Base-by-base conservation (phyloP, 1,140 invertebrate genomes). In the Drosophila kurseongensis region DNA sequence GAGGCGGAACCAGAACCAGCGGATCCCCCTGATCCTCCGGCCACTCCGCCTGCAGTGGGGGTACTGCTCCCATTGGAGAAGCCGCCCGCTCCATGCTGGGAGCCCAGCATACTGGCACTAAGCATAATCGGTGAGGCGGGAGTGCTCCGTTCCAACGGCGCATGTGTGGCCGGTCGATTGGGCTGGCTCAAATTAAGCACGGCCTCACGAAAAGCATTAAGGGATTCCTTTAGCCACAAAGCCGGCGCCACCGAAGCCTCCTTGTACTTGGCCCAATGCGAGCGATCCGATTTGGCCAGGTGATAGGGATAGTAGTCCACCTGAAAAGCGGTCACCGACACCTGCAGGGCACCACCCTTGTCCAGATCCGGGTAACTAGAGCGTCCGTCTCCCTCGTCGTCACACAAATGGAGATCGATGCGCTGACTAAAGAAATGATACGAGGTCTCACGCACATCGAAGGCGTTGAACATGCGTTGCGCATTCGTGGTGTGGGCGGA, bases 251-350 rank as follows among this genome's bases (percentile, higher is more conserved):
- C 94, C 13, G 93, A 93, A 42, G 93, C 93, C 66, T 95, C 94
- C 81, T 94, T 95, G 72, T 96, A 96, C 62, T 95, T 95, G 16
- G 96, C 95, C 98, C 98, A 99, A 92, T 98, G 97, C 75, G 96
- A 95, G 73, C 97, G 94, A 92, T 97, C 96, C 9, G 96, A 95
- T 89, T 96, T 95, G 61, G 98, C 97, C 82, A 98, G 95, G 93
- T 99, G 98, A 94, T 98, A 99, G 0, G 98, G 98, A 94, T 99
- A 99, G 91, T 98, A 97, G 93, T 99, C 98, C 9, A 99, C 93
- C 92, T 98, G 96, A 91, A 99, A 96, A 91, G 96, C 95, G n/a
- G 95, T 94, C 18, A 99, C 92, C 5, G 96, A 96, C 41, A 99
- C 96, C 93, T 99, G 98, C 61, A 99, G 93, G n/a, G 98, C 97